Base-by-base conservation (phyloP, 2,888 invertebrate genomes). In the Tetragnatha montana region DNA sequence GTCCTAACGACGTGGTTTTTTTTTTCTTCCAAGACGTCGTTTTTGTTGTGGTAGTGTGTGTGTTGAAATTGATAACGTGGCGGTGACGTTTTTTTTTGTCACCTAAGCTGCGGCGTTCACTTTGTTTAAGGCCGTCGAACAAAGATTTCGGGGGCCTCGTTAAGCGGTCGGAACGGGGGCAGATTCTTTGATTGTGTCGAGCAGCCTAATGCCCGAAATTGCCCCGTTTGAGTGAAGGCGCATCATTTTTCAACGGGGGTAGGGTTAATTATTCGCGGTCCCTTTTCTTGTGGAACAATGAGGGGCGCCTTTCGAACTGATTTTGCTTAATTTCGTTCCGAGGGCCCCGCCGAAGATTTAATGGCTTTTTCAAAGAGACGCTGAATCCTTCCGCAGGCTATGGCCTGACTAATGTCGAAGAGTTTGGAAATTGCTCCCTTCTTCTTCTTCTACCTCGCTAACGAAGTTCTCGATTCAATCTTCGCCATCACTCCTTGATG, bases 161-260 rank as follows among this genome's bases (percentile, higher is more conserved):
- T 88, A 83, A 60, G 74, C 68, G 73, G 85, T 86, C 70, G 35
- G 71, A 85, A 85, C 71, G 78, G 51, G 74, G 60, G 35, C 70
- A 49, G 79, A 84, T 74, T 68, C 76, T 88, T 88, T 88, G 88
- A 88, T 88, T 88, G 88, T 80, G 69, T 88, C 51, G 73, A 73
- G 69, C 69, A 74, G 80, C 35, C 80, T 88, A 88, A 88, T 88
- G 88, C 68, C 49, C 50, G 71, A 75, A 19, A 49, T 75, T 10
- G 22, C 21, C 47, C 75, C 75, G 75, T 75, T 73, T 75, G 60
- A 50, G 71, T 12, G 78, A 35, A n/a, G 60, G 47, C 51, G 76
- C 35, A 82, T 82, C 88, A 84, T 86, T 86, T 86, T 86, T 86
- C 86, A 86, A 10, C 50, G 73, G 17, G 14, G 68, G 78, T 74